A percentile compares a stretch with the other conserved stretches of the same genome.
These are phyloP conservation scores for Cephus pulcher DNA, from an alignment of 2,888 invertebrate species.

Conservation along the genomic window DNA sequence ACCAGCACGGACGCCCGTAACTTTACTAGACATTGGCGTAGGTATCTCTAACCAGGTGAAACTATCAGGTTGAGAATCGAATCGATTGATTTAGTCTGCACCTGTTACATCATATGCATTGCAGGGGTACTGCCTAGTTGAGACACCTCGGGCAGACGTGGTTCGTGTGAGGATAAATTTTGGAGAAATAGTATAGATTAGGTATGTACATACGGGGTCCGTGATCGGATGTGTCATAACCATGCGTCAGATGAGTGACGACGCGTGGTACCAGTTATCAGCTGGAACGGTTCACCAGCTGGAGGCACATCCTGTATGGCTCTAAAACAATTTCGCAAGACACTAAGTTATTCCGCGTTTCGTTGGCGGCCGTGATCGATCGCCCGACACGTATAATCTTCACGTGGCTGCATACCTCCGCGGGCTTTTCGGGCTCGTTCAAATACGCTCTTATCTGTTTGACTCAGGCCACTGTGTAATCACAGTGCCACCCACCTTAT, in stretches of 20 bases:
- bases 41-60: background rate
- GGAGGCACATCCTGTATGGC: background rate
- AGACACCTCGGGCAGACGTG: background rate
- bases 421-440: conserved; percentile 4
- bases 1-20: background rate
- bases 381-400: conserved; percentile 31
- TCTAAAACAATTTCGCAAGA: background rate
- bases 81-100: background rate
- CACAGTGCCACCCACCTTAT: conserved; percentile 16
- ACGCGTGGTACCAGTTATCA: background rate
- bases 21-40: background rate
- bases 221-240: background rate
- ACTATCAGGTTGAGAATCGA: background rate
- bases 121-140: background rate
- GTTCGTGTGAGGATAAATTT: background rate
- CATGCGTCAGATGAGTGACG: background rate
- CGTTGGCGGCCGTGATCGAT: conserved; percentile 36
- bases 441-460: conserved; percentile 41
- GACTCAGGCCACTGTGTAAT: conserved; percentile 31
- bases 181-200: background rate
- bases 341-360: background rate
- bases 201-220: background rate
- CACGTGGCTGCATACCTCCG: conserved; percentile 12
- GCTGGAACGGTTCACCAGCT: background rate
- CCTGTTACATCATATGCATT: background rate